These are phyloP conservation scores for Pelecanoides urinatrix DNA, from an alignment of 2,113 vertebrate species.

Conservation along the genomic window DNA sequence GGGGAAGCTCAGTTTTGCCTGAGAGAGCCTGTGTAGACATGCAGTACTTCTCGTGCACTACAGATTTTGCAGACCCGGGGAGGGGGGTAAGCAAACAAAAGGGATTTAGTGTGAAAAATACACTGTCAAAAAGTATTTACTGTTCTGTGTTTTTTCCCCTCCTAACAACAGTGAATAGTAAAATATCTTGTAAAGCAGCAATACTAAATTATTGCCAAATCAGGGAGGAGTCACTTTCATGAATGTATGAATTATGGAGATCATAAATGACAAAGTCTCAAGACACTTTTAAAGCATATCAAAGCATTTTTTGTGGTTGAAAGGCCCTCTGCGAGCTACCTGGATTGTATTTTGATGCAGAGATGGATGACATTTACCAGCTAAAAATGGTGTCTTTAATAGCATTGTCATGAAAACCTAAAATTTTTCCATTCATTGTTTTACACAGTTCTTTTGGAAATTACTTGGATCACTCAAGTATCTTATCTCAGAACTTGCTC, in stretches of 20 bases:
- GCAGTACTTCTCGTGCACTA: neutral
- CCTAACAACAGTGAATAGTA: neutral
- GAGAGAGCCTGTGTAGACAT: neutral
- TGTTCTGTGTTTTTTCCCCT: neutral
- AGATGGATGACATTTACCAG: neutral
- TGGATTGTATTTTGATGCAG: neutral
- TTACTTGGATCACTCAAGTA: conserved; percentile 45
- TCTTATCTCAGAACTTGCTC: conserved; percentile 28
- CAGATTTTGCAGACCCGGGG: neutral
- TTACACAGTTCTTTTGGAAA: conserved; percentile 56
- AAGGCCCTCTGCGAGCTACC: neutral
- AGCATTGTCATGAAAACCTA: conserved; percentile 51
- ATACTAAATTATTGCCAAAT: neutral
- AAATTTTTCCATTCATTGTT: conserved; percentile 35
- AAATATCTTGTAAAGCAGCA: neutral
- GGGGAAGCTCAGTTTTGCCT: neutral
- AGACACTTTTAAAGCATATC: neutral
- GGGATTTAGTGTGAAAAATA: neutral
- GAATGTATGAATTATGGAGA: neutral
- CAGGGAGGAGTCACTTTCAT: neutral
- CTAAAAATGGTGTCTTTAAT: conserved; percentile 21
- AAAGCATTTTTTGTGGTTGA: neutral
- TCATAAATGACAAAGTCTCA: neutral
- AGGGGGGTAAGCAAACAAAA: neutral
- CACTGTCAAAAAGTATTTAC: neutral